Evolutionary conservation across 2,888 invertebrate genomes (phyloP).

Genomic region (Lepidochrysops patricia): DNA sequence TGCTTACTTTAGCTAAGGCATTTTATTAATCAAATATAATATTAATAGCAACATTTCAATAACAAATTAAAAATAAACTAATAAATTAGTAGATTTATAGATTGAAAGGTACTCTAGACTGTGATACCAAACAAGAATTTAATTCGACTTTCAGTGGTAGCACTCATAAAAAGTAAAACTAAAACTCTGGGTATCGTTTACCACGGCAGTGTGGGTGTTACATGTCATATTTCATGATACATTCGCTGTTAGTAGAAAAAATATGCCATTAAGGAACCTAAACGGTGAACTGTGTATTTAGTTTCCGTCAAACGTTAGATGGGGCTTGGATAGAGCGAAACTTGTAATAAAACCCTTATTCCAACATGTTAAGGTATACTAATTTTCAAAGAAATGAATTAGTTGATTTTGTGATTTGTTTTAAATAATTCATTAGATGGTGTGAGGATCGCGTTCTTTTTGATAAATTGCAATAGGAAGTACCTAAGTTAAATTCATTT

Average conservation of each 20-base stretch:
- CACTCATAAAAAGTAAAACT: conserved; percentile 22
- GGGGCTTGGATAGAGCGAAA: conserved; percentile 24
- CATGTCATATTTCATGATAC: conserved; percentile 63
- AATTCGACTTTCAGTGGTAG: conserved; percentile 25
- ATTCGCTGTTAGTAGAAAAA: conserved; percentile 47
- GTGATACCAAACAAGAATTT: too few species aligned
- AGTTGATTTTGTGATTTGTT: conserved; percentile 8
- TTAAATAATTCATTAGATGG: conserved; percentile 33
- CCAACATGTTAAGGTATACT: background rate
- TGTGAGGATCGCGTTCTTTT: conserved; percentile 33
- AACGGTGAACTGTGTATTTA: conserved; percentile 62
- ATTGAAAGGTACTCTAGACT: too few species aligned
- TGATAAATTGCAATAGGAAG: conserved; percentile 50
- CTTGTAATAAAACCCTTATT: conserved; percentile 20
- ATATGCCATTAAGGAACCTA: conserved; percentile 54
- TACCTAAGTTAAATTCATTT: conserved; percentile 31
- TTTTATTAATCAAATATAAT: too few species aligned
- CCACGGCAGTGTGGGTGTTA: conserved; percentile 46
- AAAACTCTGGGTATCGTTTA: conserved; percentile 33
- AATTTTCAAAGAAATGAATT: conserved; percentile 2
- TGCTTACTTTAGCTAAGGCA: too few species aligned
- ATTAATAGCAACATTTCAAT: too few species aligned
- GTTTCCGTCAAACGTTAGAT: conserved; percentile 44
- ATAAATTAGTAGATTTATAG: too few species aligned
- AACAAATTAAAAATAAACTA: too few species aligned